Evolutionary conservation across 1,140 invertebrate genomes (phyloP), one percentile per base, ranked within the genome.

Genomic region (Drosophila eugracilis): DNA sequence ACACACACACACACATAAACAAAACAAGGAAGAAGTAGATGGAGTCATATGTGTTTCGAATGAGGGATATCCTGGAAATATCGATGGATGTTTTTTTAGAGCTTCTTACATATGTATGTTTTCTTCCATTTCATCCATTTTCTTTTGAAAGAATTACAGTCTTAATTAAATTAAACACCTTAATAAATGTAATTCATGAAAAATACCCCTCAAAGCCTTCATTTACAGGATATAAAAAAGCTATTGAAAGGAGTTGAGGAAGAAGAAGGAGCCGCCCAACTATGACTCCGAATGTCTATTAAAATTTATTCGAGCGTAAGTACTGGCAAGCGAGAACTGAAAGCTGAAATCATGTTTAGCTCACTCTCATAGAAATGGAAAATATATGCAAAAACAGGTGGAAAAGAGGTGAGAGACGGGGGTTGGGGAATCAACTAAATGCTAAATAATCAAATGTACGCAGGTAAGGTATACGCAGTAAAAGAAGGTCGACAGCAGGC

Each of bases 221-320:
- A 9, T 12, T 1, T 30, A 44, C n/a, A 48, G 39, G 24, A 9
- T 53, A 41, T n/a, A 19, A 32, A 5, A 22, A 34, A 12, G 14
- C 3, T 12, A 0, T 4, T 14, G 17, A 3, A 26, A 21, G 15
- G 47, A 30, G 17, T 28, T 24, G 30, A 12, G 34, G 37, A 17
- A 41, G 9, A 53, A 36, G 36, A 37, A 52, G 37, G 39, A 69
- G 53, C 52, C 63, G 44, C 59, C 67, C 50, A 59, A 75, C 71
- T 67, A 78, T 76, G 63, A 78, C 77, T 86, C 45, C 77, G 70
- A 86, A 78, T 88, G 83, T 86, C 81, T 81, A 88, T 88, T 86
- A 86, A 86, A 86, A 86, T 88, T 81, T 86, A 86, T 86, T 88
- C 83, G 81, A 86, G 81, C 83, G 78, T 81, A 86, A 88, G 81